These are phyloP conservation scores for Dysmachus trigonus DNA, from an alignment of 2,888 invertebrate genomes.

Conservation along the genomic window DNA sequence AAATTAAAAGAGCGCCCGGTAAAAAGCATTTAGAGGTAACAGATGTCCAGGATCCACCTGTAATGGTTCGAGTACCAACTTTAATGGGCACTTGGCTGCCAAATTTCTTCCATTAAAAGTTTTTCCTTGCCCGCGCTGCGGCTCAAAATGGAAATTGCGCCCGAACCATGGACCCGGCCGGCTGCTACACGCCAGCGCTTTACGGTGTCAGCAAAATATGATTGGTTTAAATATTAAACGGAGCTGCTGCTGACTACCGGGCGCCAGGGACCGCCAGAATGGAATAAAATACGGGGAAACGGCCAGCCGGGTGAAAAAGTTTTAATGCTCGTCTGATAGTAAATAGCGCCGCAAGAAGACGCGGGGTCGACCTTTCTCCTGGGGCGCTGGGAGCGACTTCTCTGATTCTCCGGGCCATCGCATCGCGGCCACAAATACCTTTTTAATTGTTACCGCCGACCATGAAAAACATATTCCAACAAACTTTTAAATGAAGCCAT, in stretches of 20 bases:
- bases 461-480: not conserved
- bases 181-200: not conserved
- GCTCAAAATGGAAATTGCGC: slow-evolving; percentile 17
- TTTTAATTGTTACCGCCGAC: not conserved
- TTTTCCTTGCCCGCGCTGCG: not conserved
- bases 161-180: not conserved
- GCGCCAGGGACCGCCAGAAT: not conserved
- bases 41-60: slow-evolving; percentile 49
- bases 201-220: not conserved
- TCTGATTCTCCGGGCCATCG: not conserved
- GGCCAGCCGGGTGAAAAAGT: not conserved
- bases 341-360: not conserved
- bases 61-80: slow-evolving; percentile 48
- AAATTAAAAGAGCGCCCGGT: slow-evolving; percentile 37
- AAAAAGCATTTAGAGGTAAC: slow-evolving; percentile 48
- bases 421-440: not conserved
- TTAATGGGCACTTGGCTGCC: slow-evolving; percentile 46
- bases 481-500: not conserved
- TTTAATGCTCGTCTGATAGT: not conserved
- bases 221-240: not conserved
- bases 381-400: not conserved
- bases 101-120: slow-evolving; percentile 48
- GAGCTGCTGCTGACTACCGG: not conserved
- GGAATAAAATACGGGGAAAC: not conserved
- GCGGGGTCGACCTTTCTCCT: not conserved